Evolutionary conservation across 1,140 invertebrate genomes (phyloP), one percentile per base, ranked within the genome.

Genomic region (Drosophila mojavensis): DNA sequence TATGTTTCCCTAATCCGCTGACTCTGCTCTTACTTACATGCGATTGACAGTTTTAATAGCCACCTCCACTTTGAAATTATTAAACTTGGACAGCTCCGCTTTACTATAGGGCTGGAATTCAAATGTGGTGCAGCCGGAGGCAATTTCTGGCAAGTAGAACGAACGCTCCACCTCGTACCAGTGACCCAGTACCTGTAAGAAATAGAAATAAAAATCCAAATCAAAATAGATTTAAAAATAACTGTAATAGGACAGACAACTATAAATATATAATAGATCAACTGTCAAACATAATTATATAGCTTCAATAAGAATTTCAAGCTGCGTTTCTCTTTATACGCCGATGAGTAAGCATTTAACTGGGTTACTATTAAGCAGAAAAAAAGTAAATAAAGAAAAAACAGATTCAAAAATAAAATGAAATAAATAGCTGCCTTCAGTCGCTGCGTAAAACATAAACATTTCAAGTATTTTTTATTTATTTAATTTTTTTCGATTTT

Each of bases 121-220:
- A 28, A 96, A 91, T 55, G 94, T 93, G 0, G 94, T 95, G 86
- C 95, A 96, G 69, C 94, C 95, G 9, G 94, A 93, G 4, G 94
- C 90, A n/a, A 96, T 92, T 92, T 96, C 95, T 69, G 95, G 94
- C 43, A 96, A 81, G 78, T 96, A 95, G 90, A 96, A 96, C 0
- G 95, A 95, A 53, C 95, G 92, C 84, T 96, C 95, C 26, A 96
- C 94, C 92, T 96, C 95, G 83, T 94, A 95, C 95, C 95, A 96
- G 54, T 94, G 93, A 24, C 95, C 95, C 64, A 94, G 90, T 88
- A 96, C 95, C 95, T 96, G 41, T 17, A 77, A 79, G 50, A 17
- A 47, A 54, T 54, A 15, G 15, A 13, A 59, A 59, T 74, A 10
- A 13, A 59, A 59, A 68, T 47, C 15, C 10, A 20, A 45, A 51